These are phyloP conservation scores for Artibeus jamaicensis DNA, from an alignment of 2,797 vertebrate species.

Conservation along the genomic window DNA sequence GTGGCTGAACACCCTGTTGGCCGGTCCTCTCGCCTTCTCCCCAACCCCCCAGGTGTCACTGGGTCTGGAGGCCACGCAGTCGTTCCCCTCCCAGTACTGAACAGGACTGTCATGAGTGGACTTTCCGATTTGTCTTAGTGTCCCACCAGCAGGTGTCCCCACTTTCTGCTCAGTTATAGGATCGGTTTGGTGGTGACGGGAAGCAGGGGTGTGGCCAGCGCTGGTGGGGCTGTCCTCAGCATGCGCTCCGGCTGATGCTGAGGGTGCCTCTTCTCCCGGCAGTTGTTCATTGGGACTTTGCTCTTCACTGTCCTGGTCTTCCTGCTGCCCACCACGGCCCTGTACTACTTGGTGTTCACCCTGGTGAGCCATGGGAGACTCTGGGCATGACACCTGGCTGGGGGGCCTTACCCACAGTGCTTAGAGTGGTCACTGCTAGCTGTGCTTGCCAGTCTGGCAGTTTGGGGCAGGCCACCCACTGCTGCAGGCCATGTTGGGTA, in stretches of 20 bases:
- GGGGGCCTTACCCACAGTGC: not conserved
- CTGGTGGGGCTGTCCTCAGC: not conserved
- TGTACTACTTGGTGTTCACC: constrained; percentile 98
- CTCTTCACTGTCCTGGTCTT: constrained; percentile 96
- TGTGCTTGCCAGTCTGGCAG: not conserved
- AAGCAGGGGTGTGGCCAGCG: not conserved
- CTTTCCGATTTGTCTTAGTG: not conserved
- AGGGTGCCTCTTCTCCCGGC: not conserved
- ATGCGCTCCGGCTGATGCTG: rapidly evolving
- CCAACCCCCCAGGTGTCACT: not conserved
- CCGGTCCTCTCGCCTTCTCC: not conserved
- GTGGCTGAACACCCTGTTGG: not conserved
- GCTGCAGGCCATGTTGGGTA: not conserved
- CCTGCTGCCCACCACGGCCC: constrained; percentile 94
- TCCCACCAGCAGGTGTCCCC: rapidly evolving
- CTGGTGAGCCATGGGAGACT: constrained; percentile 86
- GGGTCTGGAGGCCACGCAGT: not conserved
- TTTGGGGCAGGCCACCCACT: not conserved
- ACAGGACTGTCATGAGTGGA: not conserved
- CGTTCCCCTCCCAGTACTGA: not conserved
- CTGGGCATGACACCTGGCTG: rapidly evolving
- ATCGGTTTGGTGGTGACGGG: not conserved
- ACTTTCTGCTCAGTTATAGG: not conserved
- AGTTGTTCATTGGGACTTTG: constrained; percentile 97
- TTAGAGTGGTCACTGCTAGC: not conserved